Percentiles rank a stretch among this genome's conserved stretches.
These are phyloP conservation scores for Drosophila repleta DNA, from an alignment of 1,140 invertebrate genomes.

Conservation along the genomic window DNA sequence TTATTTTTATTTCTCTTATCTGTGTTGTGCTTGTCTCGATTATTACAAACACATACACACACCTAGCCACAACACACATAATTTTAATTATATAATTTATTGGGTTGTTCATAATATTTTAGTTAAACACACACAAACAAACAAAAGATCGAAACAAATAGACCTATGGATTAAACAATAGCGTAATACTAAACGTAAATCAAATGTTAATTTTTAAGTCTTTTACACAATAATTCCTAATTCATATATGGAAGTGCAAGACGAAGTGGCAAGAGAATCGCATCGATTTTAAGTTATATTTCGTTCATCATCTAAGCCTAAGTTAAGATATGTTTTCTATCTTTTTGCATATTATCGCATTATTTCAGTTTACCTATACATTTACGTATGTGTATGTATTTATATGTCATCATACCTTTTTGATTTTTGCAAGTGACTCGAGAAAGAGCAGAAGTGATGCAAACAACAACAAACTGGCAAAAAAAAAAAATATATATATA, in stretches of 20 bases:
- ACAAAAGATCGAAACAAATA: slow-evolving; percentile 31
- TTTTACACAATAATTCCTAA: slow-evolving; percentile 53
- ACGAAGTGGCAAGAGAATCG: slow-evolving; percentile 13
- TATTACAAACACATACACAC: slow-evolving; percentile 4
- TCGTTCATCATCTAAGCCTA: slow-evolving; percentile 21
- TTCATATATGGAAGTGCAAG: slow-evolving; percentile 13
- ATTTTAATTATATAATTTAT: slow-evolving; percentile 28
- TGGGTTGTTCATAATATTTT: slow-evolving; percentile 32
- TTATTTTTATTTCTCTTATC: background rate
- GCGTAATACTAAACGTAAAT: slow-evolving; percentile 49
- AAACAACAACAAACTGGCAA: slow-evolving; percentile 18
- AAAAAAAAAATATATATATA: no score
- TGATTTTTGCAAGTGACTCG: background rate
- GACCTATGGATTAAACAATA: slow-evolving; percentile 37
- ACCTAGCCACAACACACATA: slow-evolving; percentile 16
- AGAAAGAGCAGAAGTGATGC: slow-evolving; percentile 14
- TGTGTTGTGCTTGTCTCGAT: slow-evolving; percentile 33
- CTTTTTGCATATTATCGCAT: background rate
- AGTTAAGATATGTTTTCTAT: slow-evolving; percentile 48
- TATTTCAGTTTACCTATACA: slow-evolving; percentile 23
- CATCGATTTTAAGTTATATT: slow-evolving; percentile 46
- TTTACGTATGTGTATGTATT: slow-evolving; percentile 26
- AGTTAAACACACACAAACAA: slow-evolving; percentile 20
- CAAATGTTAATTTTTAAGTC: slow-evolving; percentile 66
- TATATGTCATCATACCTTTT: slow-evolving; percentile 4